Conservation (phyloP, 2,888 invertebrate species). For the Cephus sareptanus region DNA sequence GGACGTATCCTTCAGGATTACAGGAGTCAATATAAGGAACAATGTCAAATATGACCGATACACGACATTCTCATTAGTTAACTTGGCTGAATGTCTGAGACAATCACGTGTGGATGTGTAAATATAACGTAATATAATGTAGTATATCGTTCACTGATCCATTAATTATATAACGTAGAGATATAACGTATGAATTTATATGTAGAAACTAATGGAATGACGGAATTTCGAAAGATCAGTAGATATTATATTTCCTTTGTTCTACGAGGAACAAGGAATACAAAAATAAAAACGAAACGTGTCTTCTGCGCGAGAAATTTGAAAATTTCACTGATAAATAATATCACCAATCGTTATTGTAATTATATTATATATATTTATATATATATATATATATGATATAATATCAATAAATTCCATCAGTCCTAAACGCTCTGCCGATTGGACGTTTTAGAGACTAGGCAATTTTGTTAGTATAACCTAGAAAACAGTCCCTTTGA, state of each 20-base stretch:
- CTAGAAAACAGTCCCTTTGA: neutral
- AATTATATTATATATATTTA: too few relatives aligned
- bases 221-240: slow-evolving; percentile 27
- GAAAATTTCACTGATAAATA: neutral
- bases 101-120: slow-evolving; percentile 27
- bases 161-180: slow-evolving; percentile 5
- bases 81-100: slow-evolving; percentile 25
- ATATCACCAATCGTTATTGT: neutral
- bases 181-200: neutral
- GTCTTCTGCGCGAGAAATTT: neutral
- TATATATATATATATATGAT: too few relatives aligned
- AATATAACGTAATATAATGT: neutral
- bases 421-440: neutral
- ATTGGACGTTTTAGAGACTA: neutral
- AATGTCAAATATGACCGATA: neutral
- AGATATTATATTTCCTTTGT: neutral
- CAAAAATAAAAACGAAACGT: neutral
- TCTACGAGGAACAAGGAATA: neutral
- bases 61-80: neutral
- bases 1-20: neutral
- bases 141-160: slow-evolving; percentile 1
- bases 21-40: slow-evolving; percentile 3
- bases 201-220: slow-evolving; percentile 18
- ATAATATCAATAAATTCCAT: neutral
- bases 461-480: neutral